Conservation (phyloP, 2,888 invertebrate genomes). For the Choristoneura rosaceana region DNA sequence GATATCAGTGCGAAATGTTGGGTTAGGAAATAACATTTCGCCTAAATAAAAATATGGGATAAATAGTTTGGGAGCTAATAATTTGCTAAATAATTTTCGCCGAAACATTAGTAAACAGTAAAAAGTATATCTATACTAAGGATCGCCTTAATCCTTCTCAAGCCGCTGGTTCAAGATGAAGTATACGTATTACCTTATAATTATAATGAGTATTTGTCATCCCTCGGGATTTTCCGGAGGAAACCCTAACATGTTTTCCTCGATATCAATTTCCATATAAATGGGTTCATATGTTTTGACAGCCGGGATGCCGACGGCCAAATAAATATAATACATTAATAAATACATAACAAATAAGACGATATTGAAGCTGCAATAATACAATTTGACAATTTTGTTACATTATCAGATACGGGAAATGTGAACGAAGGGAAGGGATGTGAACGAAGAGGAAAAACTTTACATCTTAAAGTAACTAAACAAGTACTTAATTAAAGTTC, state of each 20-base stretch:
- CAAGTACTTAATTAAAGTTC: no score
- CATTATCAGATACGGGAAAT: no score
- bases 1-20: no score
- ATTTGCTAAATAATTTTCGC: no score
- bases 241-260: neutral
- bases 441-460: neutral
- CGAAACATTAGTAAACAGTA: no score
- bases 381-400: neutral
- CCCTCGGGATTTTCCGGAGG: neutral
- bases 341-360: neutral
- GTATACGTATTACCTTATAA: neutral
- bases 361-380: neutral
- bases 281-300: constrained; percentile 2
- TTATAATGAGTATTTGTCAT: neutral
- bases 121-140: no score
- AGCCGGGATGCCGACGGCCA: neutral
- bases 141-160: no score
- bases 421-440: neutral
- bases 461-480: no score
- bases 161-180: no score
- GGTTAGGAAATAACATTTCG: no score
- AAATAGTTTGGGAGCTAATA: no score
- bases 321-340: neutral
- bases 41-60: no score
- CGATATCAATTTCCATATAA: neutral